Percentiles rank a stretch among this genome's conserved stretches.
Conservation (phyloP, 2,113 vertebrate genomes). For the Danio rerio region DNA sequence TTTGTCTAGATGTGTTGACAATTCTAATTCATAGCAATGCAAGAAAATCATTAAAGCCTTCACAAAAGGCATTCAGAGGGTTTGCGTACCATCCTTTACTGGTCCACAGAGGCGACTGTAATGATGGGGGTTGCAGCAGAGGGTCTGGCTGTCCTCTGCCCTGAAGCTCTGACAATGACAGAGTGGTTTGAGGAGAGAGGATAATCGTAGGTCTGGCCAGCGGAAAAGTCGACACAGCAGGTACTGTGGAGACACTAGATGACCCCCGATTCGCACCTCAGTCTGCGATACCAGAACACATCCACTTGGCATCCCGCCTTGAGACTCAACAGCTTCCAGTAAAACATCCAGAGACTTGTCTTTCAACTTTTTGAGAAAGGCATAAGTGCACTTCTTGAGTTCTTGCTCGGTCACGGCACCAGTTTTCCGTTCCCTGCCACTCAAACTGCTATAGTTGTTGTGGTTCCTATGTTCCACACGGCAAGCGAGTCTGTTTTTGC, state of each 20-base stretch:
- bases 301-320: conserved; percentile 83
- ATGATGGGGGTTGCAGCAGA: conserved; percentile 97
- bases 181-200: conserved; percentile 86
- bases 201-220: conserved; percentile 91
- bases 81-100: conserved; percentile 79
- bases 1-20: neutral
- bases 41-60: neutral
- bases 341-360: conserved; percentile 88
- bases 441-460: conserved; percentile 56
- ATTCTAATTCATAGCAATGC: neutral
- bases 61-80: neutral
- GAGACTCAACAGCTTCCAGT: conserved; percentile 90
- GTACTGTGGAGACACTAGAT: conserved; percentile 81
- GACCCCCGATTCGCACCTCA: conserved; percentile 81
- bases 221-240: conserved; percentile 89
- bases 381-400: conserved; percentile 84
- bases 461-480: conserved; percentile 45
- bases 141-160: conserved; percentile 72
- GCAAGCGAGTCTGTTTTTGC: conserved; percentile 68
- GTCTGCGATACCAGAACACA: conserved; percentile 86
- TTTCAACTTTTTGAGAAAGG: conserved; percentile 89
- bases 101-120: conserved; percentile 94
- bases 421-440: conserved; percentile 69
- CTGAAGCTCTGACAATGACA: conserved; percentile 87
- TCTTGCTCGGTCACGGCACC: conserved; percentile 80